Evolutionary conservation across 2,113 vertebrate species (phyloP).

Genomic region (Nothocercus julius): DNA sequence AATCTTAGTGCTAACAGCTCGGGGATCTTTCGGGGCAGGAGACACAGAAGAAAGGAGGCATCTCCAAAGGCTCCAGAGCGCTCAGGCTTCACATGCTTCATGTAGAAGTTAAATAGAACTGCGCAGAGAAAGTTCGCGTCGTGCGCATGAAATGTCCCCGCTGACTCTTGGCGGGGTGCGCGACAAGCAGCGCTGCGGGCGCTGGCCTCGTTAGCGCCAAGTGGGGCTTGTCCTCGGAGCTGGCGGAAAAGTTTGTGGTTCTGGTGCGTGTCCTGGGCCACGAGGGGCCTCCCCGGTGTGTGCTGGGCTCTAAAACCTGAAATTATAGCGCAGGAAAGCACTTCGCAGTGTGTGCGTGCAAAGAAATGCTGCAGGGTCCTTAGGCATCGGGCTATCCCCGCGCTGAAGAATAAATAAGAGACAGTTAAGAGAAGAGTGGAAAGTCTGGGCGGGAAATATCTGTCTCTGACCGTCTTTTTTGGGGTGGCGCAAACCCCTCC

Average conservation of each 20-base stretch:
- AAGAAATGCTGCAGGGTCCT: neutral
- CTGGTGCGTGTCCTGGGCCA: neutral
- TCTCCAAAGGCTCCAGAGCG: neutral
- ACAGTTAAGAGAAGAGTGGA: neutral
- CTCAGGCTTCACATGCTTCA: neutral
- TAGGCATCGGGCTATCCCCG: neutral
- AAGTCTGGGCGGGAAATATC: neutral
- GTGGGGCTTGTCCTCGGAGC: neutral
- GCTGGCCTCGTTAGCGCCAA: neutral
- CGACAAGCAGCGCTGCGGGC: neutral
- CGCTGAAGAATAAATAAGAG: neutral
- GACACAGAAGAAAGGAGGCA: neutral
- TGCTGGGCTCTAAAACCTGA: neutral
- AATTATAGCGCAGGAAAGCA: accelerated
- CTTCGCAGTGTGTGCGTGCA: neutral
- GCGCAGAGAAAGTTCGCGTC: neutral
- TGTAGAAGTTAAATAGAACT: neutral
- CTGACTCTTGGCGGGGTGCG: neutral
- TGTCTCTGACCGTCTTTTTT: too few relatives aligned
- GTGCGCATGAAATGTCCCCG: neutral
- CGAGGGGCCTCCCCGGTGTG: neutral
- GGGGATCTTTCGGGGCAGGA: neutral
- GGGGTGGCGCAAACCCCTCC: neutral
- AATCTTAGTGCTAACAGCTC: neutral
- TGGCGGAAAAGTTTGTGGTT: neutral